phyloP scores from a whole-genome alignment of 2,888 invertebrate species.

The Alcis repandata region DNA sequence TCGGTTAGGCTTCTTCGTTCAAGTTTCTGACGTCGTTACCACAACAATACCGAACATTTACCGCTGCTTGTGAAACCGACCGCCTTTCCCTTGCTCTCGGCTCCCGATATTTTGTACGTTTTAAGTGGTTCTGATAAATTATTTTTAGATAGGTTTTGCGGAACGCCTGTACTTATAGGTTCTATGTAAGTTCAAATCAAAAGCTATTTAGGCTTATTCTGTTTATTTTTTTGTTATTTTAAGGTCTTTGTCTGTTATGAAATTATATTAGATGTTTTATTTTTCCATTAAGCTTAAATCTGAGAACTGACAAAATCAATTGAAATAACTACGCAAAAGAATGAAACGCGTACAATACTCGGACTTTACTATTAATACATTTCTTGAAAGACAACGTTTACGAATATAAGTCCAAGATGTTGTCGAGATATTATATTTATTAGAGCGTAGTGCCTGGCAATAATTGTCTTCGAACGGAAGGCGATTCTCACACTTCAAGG shows the following conservation, averaged over 20 bases:
- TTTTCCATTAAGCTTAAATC: no score
- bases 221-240: no score
- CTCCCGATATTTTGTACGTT: slow-evolving; percentile 14
- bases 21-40: slow-evolving; percentile 57
- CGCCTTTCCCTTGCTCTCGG: slow-evolving; percentile 32
- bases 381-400: no score
- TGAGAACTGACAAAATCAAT: no score
- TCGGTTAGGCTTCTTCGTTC: slow-evolving; percentile 73
- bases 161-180: neutral
- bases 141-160: neutral
- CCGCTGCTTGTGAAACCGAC: slow-evolving; percentile 35
- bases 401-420: neutral
- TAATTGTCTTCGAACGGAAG: slow-evolving; percentile 56
- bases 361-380: no score
- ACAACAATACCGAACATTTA: slow-evolving; percentile 67
- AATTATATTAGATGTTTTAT: no score
- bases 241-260: no score
- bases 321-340: no score
- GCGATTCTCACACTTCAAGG: slow-evolving; percentile 45
- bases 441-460: slow-evolving; percentile 16
- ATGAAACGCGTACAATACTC: no score
- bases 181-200: neutral
- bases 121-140: slow-evolving; percentile 14
- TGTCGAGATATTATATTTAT: slow-evolving; percentile 34
- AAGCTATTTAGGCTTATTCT: no score